Base-by-base conservation (phyloP, 2,113 vertebrate species). In the Circaetus gallicus region DNA sequence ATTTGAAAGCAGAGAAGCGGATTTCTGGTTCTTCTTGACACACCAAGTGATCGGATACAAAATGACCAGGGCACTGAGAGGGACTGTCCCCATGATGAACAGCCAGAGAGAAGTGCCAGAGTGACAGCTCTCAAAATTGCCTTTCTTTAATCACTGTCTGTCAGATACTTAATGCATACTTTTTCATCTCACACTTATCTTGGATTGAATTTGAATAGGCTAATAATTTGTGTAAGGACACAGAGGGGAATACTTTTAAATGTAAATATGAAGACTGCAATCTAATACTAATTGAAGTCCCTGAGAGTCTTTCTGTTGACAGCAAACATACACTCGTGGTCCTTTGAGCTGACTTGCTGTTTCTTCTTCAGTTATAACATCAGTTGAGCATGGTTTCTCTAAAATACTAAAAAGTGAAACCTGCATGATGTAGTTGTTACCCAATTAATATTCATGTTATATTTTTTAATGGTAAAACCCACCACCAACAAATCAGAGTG, bases 171-270 rank as follows among this genome's bases (percentile, higher is more conserved):
- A 80, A 76, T 92, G 29, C 42, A 47, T 11, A 55, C 24, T 81
- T 95, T 76, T 95, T 76, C 19, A 56, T 71, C 36, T 95, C 86
- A 71, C 43, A 28, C n/a, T 87, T 76, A 74, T 36, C 34, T 71
- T 36, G 63, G 70, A 69, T 13, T 76, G 82, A 66, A 72, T 89
- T 21, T 71, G 63, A 82, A 83, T 56, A 56, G 74, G 38, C 90
- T 95, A 96, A 91, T 93, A 74, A 92, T 61, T 89, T 96, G 79
- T 53, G 32, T 77, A 94, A 93, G 79, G 72, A 74, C 83, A 96
- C 92, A 73, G 43, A 81, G 12, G 47, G 55, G 49, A 86, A 78
- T 87, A 86, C 74, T 74, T 86, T 78, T 71, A 92, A 93, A 90
- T 92, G 94, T 87, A 93, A 96, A 96, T 80, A 86, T 67, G 77